phyloP scores from a whole-genome alignment of 2,888 invertebrate species.

The Nomada fucata region DNA sequence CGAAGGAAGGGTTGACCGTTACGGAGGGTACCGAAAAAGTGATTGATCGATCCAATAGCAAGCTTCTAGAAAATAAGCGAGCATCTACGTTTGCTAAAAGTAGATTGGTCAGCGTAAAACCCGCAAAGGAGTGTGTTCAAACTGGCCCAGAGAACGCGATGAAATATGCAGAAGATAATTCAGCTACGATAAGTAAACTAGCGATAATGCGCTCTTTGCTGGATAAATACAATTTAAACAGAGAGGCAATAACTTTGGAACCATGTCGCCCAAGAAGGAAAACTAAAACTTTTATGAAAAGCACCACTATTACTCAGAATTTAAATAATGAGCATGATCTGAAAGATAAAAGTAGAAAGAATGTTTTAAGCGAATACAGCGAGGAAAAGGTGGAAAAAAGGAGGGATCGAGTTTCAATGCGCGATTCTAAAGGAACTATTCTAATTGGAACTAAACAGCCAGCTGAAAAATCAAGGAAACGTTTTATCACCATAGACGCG shows the following conservation, averaged over 20 bases:
- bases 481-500: too few species aligned
- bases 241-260: not conserved
- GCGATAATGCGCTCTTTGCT: not conserved
- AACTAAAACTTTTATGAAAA: not conserved
- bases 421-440: not conserved
- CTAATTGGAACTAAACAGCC: not conserved
- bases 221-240: not conserved
- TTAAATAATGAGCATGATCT: not conserved
- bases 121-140: not conserved
- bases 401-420: not conserved
- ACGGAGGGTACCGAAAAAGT: not conserved
- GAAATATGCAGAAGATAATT: constrained; percentile 13
- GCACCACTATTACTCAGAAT: not conserved
- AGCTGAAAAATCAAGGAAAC: not conserved
- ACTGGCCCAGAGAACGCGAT: too few species aligned
- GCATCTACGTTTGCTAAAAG: not conserved
- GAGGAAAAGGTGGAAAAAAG: not conserved
- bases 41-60: not conserved
- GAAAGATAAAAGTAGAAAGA: not conserved
- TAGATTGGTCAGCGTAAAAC: not conserved
- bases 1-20: not conserved
- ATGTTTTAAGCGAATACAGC: not conserved
- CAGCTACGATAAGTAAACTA: not conserved
- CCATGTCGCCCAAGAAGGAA: not conserved
- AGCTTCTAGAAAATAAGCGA: not conserved